Evolutionary conservation across 2,888 invertebrate species (phyloP), one percentile per base, ranked within the genome.

Genomic region (Tanytarsus gracilentus): DNA sequence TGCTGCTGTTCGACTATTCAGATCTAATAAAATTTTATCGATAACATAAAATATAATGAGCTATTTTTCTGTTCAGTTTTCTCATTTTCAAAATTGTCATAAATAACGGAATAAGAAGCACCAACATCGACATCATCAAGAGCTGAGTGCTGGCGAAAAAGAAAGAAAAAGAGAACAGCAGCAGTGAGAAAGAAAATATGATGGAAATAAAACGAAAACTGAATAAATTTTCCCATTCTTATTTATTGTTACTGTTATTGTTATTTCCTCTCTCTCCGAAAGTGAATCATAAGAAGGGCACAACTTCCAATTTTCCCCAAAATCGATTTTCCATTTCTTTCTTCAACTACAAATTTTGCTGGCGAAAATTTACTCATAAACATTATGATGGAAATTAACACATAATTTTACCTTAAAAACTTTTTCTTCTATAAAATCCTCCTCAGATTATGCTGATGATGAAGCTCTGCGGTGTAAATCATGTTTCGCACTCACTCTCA

Each of bases 221-320:
- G 55, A 26, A 55, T 55, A 55, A 55, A 55, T 55, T 55, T 55
- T 18, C 26, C 36, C 55, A 55, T 55, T 55, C 39, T 55, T 55
- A 55, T 55, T 55, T 55, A 55, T 55, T 55, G 55, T 55, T 55
- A 55, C 39, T 55, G 55, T 55, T 55, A 55, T 55, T 33, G 55
- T 40, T 55, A 55, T 55, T 33, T 40, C 44, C 44, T 18, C 18
- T 44, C n/a, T n/a, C n/a, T n/a, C n/a, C n/a, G 44, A 44, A 44
- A 23, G 21, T 44, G 44, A 44, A 44, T 44, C 23, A 44, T 44
- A 11, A 7, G 16, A 40, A 40, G 21, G 36, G 36, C 14, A n/a
- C n/a, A 33, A 33, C n/a, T n/a, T n/a, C n/a, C n/a, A n/a, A n/a
- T n/a, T n/a, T n/a, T n/a, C n/a, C n/a, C n/a, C n/a, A n/a, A n/a